Percentiles rank a stretch among this genome's conserved stretches.
Conservation (phyloP, 2,797 vertebrate genomes). For the Protonibea diacanthus region DNA sequence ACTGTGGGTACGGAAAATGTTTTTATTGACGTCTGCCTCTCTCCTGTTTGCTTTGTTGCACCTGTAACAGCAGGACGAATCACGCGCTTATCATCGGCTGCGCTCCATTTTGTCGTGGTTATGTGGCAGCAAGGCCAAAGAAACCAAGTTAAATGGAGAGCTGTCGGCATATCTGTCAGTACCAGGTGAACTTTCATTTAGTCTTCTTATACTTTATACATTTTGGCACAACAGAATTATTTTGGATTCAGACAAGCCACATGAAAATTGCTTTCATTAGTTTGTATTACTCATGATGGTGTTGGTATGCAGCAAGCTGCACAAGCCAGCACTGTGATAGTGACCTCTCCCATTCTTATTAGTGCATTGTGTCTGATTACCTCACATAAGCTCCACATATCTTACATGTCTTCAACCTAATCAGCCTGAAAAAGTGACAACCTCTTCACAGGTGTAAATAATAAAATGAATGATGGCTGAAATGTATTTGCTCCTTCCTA, state of each 20-base stretch:
- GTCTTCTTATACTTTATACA: too few species aligned
- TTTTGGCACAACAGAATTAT: neutral
- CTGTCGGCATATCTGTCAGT: neutral
- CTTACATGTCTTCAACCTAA: conserved; percentile 10
- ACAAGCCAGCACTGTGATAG: neutral
- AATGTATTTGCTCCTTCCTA: neutral
- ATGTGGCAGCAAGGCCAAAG: neutral
- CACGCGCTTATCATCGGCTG: too few species aligned
- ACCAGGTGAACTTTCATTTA: neutral
- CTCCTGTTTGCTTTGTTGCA: too few species aligned
- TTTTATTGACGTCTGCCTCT: neutral
- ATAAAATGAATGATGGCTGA: neutral
- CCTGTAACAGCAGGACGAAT: too few species aligned
- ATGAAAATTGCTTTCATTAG: neutral
- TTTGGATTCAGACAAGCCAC: neutral
- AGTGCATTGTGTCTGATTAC: neutral
- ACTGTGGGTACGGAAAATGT: neutral
- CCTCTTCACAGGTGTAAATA: conserved; percentile 26
- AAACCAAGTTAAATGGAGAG: neutral
- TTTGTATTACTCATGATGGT: neutral
- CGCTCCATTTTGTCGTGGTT: neutral
- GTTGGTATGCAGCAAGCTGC: neutral
- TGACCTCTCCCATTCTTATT: neutral
- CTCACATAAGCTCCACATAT: neutral
- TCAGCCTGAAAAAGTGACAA: conserved; percentile 18